A percentile compares a stretch with the other conserved stretches of the same genome.
phyloP scores from a whole-genome alignment of 2,888 invertebrate genomes.

The Copidosoma aretas region DNA sequence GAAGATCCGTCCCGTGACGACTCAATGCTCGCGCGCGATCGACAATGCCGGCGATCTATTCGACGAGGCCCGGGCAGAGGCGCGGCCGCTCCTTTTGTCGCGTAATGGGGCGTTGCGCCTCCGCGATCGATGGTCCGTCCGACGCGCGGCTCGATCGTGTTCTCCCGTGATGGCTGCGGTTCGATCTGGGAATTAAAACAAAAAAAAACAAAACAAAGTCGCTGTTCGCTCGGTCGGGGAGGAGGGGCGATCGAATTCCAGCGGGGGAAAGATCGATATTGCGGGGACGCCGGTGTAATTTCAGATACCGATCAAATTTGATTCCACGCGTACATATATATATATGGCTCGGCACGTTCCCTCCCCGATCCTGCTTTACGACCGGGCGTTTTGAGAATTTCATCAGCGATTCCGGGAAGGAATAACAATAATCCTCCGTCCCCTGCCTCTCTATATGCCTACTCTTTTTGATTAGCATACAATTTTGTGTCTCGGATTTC shows the following conservation, averaged over 20 bases:
- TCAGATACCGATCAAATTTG: slow-evolving; percentile 40
- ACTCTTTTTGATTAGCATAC: no score
- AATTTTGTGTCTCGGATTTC: no score
- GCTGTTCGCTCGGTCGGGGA: slow-evolving; percentile 3
- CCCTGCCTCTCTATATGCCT: not conserved
- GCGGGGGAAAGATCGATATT: slow-evolving; percentile 36
- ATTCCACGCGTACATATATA: no score
- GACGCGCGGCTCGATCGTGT: slow-evolving; percentile 30
- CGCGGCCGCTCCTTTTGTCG: slow-evolving; percentile 18
- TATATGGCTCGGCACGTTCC: no score
- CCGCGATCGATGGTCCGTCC: slow-evolving; percentile 55
- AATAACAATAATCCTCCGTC: slow-evolving; percentile 4
- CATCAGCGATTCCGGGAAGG: slow-evolving; percentile 32
- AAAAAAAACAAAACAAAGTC: not conserved
- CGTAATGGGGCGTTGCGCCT: not conserved
- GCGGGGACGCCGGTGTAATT: slow-evolving; percentile 34
- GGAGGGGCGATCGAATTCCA: slow-evolving; percentile 34
- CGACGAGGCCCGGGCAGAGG: slow-evolving; percentile 42
- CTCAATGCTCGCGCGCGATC: slow-evolving; percentile 49
- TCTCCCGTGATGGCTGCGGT: slow-evolving; percentile 25
- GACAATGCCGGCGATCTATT: slow-evolving; percentile 61
- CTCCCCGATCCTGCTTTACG: slow-evolving; percentile 21
- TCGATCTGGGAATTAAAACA: slow-evolving; percentile 38
- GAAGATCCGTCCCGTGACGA: no score
- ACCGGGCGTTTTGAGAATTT: slow-evolving; percentile 32